Evolutionary conservation across 2,113 vertebrate genomes (phyloP), one percentile per base, ranked within the genome.

Genomic region (Otis tarda): DNA sequence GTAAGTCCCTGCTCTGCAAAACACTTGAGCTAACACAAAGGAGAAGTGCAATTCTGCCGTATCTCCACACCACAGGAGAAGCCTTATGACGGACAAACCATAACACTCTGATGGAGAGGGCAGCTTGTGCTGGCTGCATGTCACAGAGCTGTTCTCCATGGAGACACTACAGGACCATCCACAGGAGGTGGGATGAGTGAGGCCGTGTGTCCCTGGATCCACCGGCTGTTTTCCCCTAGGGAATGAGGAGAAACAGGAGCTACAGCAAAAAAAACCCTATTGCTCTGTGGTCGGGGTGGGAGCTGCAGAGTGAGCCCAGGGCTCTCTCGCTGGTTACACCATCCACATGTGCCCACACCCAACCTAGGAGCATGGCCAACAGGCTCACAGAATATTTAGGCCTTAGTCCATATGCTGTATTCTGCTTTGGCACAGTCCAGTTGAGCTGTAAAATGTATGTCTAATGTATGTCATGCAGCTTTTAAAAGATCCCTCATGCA

Each of bases 201-300:
- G 61, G 78, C 77, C 93, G 94, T 4, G 3, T 87, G 81, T 93
- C 94, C 84, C 84, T 91, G 89, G 91, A 95, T 97, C 94, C 93
- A 95, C 53, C 79, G 94, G 87, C 59, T 91, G 87, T 82, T 93
- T 47, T 93, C 74, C 37, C 91, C 93, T 94, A 76, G 45, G 87
- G 75, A 95, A 93, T 55, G 89, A 95, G 95, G 93, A 94, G 75
- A 95, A 87, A 95, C 35, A 93, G 91, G 78, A 95, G 92, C 89
- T 85, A 95, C 84, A 81, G 89, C 74, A 71, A 80, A 79, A 67
- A 87, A 21, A 49, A 35, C 10, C n/a, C 50, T 50, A 14, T 4
- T 21, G 47, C 28, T 77, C 61, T 14, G 10, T 0, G 0, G 59
- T 53, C 2, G 1, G n/a, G 33, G 23, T 82, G 53, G 87, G 78